Conservation (phyloP, 1,140 invertebrate species). For the Acyrthosiphon pisum region DNA sequence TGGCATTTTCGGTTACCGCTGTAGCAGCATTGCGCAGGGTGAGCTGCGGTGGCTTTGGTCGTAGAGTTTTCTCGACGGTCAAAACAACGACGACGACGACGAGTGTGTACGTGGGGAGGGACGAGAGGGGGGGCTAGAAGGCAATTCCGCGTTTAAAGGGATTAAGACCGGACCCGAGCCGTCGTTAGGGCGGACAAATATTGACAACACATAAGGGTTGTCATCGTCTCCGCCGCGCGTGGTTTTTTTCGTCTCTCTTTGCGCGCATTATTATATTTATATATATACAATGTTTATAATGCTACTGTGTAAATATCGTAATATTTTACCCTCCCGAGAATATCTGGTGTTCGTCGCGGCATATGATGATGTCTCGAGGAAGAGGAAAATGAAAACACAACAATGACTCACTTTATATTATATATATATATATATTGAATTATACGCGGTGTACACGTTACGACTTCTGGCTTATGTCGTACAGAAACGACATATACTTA, state of each 20-base stretch:
- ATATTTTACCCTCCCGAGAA: not conserved
- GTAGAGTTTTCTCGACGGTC: not conserved
- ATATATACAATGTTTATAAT: not conserved
- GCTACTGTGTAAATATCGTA: slow-evolving; percentile 18
- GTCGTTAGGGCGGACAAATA: slow-evolving; percentile 21
- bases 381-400: slow-evolving; percentile 24
- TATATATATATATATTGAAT: not conserved
- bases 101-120: too few relatives aligned
- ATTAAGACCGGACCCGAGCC: slow-evolving; percentile 26
- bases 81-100: not conserved
- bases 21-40: too few relatives aligned
- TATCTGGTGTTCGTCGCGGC: not conserved
- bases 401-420: slow-evolving; percentile 22
- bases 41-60: not conserved
- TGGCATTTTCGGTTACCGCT: not conserved
- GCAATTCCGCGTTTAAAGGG: slow-evolving; percentile 5
- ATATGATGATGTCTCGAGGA: not conserved
- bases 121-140: not conserved
- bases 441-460: not conserved
- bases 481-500: not conserved
- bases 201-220: slow-evolving; percentile 9
- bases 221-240: not conserved
- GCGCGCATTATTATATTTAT: not conserved
- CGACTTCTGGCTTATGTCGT: slow-evolving; percentile 37
- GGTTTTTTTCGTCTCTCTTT: slow-evolving; percentile 32